These are phyloP conservation scores for Xylota sylvarum DNA, from an alignment of 2,888 invertebrate species.

Conservation along the genomic window DNA sequence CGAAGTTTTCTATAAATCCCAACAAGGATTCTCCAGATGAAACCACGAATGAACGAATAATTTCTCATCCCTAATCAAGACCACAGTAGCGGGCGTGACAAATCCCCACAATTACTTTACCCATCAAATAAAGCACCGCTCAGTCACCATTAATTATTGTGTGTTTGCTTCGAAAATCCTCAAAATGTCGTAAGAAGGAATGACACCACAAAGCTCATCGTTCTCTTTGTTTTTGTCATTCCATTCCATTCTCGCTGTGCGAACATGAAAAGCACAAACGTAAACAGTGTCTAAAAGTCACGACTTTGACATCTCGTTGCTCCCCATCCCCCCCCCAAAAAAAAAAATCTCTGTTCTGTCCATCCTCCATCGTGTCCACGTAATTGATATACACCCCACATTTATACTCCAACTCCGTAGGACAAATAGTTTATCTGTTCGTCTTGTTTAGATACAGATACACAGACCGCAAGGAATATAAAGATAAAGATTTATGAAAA, in stretches of 20 bases:
- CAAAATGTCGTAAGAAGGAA: constrained; percentile 19
- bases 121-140: constrained; percentile 50
- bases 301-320: constrained; percentile 41
- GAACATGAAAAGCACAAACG: constrained; percentile 29
- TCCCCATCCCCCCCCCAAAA: background rate
- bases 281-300: constrained; percentile 33
- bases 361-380: constrained; percentile 52
- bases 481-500: constrained; percentile 68
- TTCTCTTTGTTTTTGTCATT: constrained; percentile 5
- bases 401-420: background rate
- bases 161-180: constrained; percentile 4
- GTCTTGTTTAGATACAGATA: constrained; percentile 42
- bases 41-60: background rate
- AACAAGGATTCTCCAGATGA: too few species aligned
- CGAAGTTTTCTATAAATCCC: too few species aligned
- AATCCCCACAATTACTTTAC: constrained; percentile 63
- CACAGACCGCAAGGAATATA: background rate
- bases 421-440: constrained; percentile 52
- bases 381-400: constrained; percentile 72
- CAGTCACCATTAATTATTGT: constrained; percentile 61
- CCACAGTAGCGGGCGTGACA: constrained; percentile 21
- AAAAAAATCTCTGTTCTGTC: constrained; percentile 16
- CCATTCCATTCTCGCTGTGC: background rate
- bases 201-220: constrained; percentile 15
- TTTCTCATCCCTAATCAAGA: constrained; percentile 26